Percentiles rank a stretch among this genome's conserved stretches.
These are phyloP conservation scores for Iguana delicatissima DNA, from an alignment of 2,797 vertebrate genomes.

Conservation along the genomic window DNA sequence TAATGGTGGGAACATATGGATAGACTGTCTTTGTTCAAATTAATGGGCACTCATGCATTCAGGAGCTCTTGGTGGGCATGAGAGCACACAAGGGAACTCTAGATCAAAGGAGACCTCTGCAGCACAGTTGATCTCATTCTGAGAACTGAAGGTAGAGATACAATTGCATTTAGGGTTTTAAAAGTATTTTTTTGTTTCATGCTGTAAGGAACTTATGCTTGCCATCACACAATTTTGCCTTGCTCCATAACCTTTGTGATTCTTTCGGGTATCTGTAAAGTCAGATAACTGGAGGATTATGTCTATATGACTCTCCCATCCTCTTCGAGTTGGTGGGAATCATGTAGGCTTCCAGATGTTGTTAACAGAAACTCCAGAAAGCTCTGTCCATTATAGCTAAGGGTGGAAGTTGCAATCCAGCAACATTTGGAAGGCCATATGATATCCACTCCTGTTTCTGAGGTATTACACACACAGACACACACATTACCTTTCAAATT, in stretches of 20 bases:
- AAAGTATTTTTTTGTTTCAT: not conserved
- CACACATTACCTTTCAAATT: not conserved
- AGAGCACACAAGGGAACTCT: not conserved
- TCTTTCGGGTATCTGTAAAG: not conserved
- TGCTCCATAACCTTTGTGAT: not conserved
- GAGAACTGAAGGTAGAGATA: not conserved
- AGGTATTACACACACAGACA: not conserved
- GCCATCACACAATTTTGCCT: too few relatives aligned
- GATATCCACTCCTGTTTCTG: not conserved
- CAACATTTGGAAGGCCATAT: too few relatives aligned
- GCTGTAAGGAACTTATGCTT: not conserved
- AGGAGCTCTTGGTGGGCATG: too few relatives aligned
- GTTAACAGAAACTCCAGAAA: too few relatives aligned
- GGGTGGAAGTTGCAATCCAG: too few relatives aligned
- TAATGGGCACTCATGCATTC: not conserved
- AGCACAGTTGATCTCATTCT: not conserved
- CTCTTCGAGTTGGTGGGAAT: not conserved
- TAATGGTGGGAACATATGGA: not conserved
- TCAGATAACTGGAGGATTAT: not conserved
- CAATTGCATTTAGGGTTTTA: not conserved
- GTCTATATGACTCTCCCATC: too few relatives aligned
- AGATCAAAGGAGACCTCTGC: not conserved
- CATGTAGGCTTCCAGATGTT: too few relatives aligned
- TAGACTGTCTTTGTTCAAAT: not conserved
- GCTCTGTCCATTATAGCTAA: too few relatives aligned